Evolutionary conservation across 2,797 vertebrate genomes (phyloP).

Genomic region (Danio kyathit): DNA sequence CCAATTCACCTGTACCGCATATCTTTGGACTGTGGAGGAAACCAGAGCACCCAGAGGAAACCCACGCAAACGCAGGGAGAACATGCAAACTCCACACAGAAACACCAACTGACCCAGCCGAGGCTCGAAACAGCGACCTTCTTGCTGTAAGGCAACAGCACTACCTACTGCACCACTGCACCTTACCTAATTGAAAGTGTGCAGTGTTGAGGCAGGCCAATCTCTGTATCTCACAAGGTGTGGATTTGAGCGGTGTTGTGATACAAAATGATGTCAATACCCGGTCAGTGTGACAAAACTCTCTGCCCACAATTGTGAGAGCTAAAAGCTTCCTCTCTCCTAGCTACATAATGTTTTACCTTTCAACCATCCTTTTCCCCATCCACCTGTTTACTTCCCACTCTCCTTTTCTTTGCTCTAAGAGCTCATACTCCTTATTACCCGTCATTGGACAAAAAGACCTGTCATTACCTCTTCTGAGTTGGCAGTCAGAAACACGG

Average conservation of each 20-base stretch:
- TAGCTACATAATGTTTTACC: conserved; percentile 29
- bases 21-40: too few species aligned
- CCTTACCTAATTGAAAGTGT: too few species aligned
- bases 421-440: conserved; percentile 58
- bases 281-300: conserved; percentile 37
- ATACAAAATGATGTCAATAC: conserved; percentile 35
- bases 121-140: too few species aligned
- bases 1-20: too few species aligned
- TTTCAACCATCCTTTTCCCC: conserved; percentile 38
- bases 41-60: too few species aligned
- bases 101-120: too few species aligned
- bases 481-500: conserved; percentile 35
- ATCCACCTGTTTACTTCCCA: conserved; percentile 40
- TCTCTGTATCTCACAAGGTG: neutral
- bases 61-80: too few species aligned
- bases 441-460: conserved; percentile 56
- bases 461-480: conserved; percentile 55
- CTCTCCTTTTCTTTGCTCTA: conserved; percentile 45
- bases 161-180: too few species aligned
- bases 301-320: conserved; percentile 28
- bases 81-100: too few species aligned
- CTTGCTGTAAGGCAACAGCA: too few species aligned
- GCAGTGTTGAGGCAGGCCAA: neutral
- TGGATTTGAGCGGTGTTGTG: conserved; percentile 2
- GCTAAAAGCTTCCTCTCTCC: conserved; percentile 44